These are phyloP conservation scores for Podarcis siculus DNA, from an alignment of 2,797 vertebrate species.

Conservation along the genomic window DNA sequence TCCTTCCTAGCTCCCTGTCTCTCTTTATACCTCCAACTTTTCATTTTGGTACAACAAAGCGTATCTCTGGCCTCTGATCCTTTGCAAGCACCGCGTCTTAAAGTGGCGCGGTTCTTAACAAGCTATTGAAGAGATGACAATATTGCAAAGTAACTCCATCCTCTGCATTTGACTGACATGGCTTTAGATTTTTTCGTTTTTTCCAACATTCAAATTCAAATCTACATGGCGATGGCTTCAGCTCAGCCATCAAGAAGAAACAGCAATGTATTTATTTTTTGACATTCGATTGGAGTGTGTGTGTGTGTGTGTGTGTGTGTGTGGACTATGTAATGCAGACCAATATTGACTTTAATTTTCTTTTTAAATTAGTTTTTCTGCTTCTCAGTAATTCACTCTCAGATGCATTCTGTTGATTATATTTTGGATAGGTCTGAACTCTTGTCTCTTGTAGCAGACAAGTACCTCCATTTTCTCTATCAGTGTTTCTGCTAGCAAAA, in stretches of 20 bases:
- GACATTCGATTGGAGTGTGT: background rate
- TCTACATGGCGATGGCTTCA: constrained; percentile 9
- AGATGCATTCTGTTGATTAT: background rate
- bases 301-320: background rate
- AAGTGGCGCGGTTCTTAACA: background rate
- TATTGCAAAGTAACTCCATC: background rate
- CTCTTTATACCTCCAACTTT: background rate
- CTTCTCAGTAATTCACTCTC: constrained; percentile 40
- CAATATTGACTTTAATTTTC: constrained; percentile 54
- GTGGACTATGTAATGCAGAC: constrained; percentile 35
- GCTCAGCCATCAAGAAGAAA: constrained; percentile 27
- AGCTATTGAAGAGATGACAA: background rate
- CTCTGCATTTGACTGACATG: background rate
- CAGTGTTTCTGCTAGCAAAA: constrained; percentile 53
- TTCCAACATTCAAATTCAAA: background rate
- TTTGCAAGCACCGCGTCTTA: background rate
- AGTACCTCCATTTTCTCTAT: constrained; percentile 25
- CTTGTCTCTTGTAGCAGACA: constrained; percentile 2
- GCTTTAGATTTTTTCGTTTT: background rate
- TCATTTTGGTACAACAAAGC: background rate
- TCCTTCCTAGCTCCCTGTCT: too few species aligned
- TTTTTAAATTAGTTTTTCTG: constrained; percentile 47
- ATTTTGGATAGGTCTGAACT: constrained; percentile 48
- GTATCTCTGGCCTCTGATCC: background rate
- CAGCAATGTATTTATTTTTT: background rate